Percentiles rank a stretch among this genome's conserved stretches.
Evolutionary conservation across 2,797 vertebrate species (phyloP).

Genomic region (Xenopus petersii): DNA sequence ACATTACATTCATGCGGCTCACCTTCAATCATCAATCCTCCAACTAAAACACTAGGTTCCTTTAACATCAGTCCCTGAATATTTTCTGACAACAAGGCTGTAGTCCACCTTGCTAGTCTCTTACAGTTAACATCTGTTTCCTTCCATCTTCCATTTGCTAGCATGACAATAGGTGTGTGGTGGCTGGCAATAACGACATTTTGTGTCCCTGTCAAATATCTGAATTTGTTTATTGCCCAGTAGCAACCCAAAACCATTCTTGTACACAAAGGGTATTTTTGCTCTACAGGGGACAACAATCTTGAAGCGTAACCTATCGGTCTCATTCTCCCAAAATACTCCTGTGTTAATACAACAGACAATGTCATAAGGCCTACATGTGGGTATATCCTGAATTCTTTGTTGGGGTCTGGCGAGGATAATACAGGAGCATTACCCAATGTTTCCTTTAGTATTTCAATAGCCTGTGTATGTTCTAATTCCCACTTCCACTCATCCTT

Average conservation of each 20-base stretch:
- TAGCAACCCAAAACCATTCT: neutral
- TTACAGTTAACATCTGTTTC: neutral
- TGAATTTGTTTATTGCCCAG: conserved; percentile 9
- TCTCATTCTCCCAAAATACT: neutral
- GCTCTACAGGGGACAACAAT: neutral
- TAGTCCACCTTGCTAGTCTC: neutral
- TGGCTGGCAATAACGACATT: neutral
- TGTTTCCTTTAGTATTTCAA: neutral
- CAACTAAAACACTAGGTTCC: neutral
- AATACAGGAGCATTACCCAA: conserved; percentile 4
- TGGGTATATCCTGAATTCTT: neutral
- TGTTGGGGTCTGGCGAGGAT: neutral
- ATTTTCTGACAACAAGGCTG: neutral
- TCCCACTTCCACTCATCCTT: neutral
- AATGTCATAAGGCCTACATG: neutral
- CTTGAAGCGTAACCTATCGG: neutral
- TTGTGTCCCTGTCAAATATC: conserved; percentile 6
- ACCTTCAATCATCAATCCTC: neutral
- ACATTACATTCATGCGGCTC: neutral
- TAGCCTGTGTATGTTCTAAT: neutral
- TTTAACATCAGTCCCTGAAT: neutral
- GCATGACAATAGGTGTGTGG: neutral
- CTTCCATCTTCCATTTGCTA: neutral
- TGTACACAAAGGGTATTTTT: neutral
- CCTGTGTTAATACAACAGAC: neutral